A percentile compares a stretch with the other conserved stretches of the same genome.
These are phyloP conservation scores for Brachionus rubens DNA, from an alignment of 1,140 invertebrate genomes.

Conservation along the genomic window DNA sequence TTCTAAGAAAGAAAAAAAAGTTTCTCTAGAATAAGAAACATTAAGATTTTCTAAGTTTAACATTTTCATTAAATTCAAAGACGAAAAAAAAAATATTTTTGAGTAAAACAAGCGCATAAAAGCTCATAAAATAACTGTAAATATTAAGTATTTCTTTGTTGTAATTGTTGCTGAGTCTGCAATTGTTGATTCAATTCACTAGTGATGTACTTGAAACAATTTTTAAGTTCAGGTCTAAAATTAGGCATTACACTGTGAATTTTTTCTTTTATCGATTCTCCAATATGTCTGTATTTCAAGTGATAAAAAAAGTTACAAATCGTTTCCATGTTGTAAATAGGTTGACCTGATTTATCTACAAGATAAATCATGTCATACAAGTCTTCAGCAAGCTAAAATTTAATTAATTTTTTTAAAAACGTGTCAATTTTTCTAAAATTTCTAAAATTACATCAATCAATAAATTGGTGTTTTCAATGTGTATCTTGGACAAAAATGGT, in stretches of 20 bases:
- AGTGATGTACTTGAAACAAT: constrained; percentile 28
- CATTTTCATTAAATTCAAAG: too few species aligned
- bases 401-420: too few species aligned
- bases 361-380: constrained; percentile 45
- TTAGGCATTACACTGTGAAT: constrained; percentile 39
- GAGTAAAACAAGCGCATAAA: too few species aligned
- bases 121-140: background rate
- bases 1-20: too few species aligned
- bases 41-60: too few species aligned
- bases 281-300: constrained; percentile 44
- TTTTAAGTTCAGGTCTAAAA: constrained; percentile 33
- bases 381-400: background rate
- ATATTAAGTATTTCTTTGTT: background rate
- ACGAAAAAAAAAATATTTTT: too few species aligned
- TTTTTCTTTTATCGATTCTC: constrained; percentile 43
- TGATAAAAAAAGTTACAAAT: constrained; percentile 47
- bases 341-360: constrained; percentile 13
- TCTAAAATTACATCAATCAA: constrained; percentile 26
- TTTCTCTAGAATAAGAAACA: too few species aligned
- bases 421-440: too few species aligned
- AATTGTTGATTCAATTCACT: constrained; percentile 45
- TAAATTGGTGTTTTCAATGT: constrained; percentile 41
- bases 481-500: constrained; percentile 40
- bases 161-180: background rate
- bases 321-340: constrained; percentile 24